These are phyloP conservation scores for Samia ricini DNA, from an alignment of 1,140 invertebrate species.

Conservation along the genomic window DNA sequence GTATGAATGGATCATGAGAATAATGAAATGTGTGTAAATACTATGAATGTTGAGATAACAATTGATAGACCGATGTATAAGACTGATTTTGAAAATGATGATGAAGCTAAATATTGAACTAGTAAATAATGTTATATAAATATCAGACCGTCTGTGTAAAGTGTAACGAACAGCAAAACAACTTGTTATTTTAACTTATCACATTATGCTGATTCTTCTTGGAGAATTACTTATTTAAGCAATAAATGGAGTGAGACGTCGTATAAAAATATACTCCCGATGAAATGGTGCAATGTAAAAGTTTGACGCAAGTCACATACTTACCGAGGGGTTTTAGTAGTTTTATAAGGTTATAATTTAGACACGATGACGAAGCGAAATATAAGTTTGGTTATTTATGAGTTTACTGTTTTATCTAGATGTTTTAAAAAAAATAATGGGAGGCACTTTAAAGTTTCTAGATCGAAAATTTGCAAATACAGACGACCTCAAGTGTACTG, in stretches of 20 bases:
- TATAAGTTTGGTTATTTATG: neutral
- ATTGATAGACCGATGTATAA: too few species aligned
- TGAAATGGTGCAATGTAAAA: slow-evolving; percentile 36
- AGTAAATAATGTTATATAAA: neutral
- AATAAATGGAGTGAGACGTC: slow-evolving; percentile 59
- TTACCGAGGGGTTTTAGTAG: neutral
- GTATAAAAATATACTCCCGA: slow-evolving; percentile 54
- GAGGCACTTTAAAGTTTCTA: neutral
- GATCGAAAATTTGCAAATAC: neutral
- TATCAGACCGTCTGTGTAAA: neutral
- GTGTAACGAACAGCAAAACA: slow-evolving; percentile 35
- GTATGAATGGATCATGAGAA: too few species aligned
- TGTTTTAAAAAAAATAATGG: neutral
- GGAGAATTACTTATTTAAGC: slow-evolving; percentile 65
- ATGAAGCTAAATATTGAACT: too few species aligned
- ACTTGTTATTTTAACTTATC: slow-evolving; percentile 52
- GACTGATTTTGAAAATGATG: too few species aligned
- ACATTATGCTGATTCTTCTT: slow-evolving; percentile 68
- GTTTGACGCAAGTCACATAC: slow-evolving; percentile 31
- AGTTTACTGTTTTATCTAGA: neutral
- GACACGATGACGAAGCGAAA: neutral
- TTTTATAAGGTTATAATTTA: too few species aligned
- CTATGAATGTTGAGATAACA: too few species aligned
- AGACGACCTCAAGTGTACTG: neutral
- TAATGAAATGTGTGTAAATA: too few species aligned